These are phyloP conservation scores for Promerops cafer DNA, from an alignment of 2,113 vertebrate genomes.

Conservation along the genomic window DNA sequence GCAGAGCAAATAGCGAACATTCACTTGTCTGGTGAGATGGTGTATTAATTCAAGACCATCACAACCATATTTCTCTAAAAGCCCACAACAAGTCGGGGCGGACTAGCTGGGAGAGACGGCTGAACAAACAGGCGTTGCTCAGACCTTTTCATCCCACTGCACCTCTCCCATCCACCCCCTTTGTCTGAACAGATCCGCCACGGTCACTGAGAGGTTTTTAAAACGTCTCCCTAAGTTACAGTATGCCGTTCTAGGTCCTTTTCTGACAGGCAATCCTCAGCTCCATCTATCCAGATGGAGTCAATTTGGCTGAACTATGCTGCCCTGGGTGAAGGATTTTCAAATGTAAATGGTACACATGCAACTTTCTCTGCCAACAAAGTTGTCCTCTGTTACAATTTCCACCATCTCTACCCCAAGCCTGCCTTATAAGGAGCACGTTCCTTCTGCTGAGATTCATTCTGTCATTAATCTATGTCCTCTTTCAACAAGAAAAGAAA, in stretches of 20 bases:
- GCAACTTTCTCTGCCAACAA: conserved; percentile 66
- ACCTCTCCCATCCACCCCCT: background rate
- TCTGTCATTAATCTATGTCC: conserved; percentile 70
- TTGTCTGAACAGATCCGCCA: background rate
- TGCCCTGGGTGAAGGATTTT: conserved; percentile 66
- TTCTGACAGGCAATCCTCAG: conserved; percentile 31
- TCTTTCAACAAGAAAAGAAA: conserved; percentile 72
- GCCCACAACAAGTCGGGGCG: background rate
- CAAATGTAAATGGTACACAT: conserved; percentile 61
- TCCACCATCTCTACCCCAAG: conserved; percentile 53
- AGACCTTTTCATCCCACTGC: background rate
- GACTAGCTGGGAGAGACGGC: background rate
- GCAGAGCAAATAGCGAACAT: conserved; percentile 30
- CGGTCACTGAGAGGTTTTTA: background rate
- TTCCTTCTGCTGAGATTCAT: conserved; percentile 63
- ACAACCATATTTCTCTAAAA: background rate
- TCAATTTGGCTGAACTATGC: conserved; percentile 50
- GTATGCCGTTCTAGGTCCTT: background rate
- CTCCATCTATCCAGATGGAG: conserved; percentile 45
- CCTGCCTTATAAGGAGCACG: conserved; percentile 62
- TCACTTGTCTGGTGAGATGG: conserved; percentile 14
- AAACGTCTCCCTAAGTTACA: background rate
- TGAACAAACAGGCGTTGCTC: background rate
- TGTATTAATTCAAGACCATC: conserved; percentile 15
- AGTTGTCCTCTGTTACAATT: conserved; percentile 49